Evolutionary conservation across 2,113 vertebrate species (phyloP).

Genomic region (Fregata magnificens): DNA sequence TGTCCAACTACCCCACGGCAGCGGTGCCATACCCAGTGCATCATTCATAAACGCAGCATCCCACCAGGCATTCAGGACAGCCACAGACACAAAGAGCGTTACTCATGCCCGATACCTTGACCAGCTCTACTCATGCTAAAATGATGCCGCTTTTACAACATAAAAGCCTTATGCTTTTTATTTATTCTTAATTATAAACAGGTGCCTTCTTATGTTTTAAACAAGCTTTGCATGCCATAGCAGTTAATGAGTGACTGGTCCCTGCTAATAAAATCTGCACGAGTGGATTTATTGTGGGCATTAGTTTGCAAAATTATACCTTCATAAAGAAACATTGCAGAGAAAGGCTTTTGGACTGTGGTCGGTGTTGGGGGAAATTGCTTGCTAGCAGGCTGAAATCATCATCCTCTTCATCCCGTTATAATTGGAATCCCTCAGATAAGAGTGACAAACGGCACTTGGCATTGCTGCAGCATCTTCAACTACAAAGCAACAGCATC

Average conservation of each 20-base stretch:
- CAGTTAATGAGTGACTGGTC: background rate
- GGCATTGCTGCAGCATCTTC: background rate
- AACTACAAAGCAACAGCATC: background rate
- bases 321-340: background rate
- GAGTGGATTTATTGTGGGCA: background rate
- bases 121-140: background rate
- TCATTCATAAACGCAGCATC: rapidly evolving
- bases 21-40: rapidly evolving
- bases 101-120: background rate
- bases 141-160: background rate
- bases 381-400: background rate
- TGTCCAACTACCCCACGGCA: background rate
- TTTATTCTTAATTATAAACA: background rate
- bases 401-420: background rate
- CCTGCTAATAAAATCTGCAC: background rate
- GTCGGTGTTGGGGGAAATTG: background rate
- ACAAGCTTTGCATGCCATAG: rapidly evolving
- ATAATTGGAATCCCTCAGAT: background rate
- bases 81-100: background rate
- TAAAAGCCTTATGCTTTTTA: background rate
- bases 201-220: background rate
- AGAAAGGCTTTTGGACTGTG: background rate
- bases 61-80: background rate
- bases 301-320: background rate
- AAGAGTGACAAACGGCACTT: background rate